Conservation (phyloP, 1,140 invertebrate species). For the Saccostrea cuccullata region DNA sequence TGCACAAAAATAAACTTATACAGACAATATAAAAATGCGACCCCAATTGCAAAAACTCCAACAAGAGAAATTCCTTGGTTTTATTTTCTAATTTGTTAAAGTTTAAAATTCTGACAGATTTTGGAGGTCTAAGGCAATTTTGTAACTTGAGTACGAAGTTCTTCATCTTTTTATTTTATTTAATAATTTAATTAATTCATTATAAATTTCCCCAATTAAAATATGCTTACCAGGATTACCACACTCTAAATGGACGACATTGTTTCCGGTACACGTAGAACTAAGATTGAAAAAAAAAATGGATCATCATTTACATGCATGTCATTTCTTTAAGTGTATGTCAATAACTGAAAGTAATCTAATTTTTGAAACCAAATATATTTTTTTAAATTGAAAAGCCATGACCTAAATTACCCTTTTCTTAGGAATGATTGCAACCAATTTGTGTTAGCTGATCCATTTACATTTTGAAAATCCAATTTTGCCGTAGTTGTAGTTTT, state of each 20-base stretch:
- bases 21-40: too few species aligned
- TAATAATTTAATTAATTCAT: too few species aligned
- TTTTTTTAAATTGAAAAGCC: neutral
- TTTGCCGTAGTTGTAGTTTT: neutral
- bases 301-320: neutral
- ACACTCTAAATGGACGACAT: constrained; percentile 60
- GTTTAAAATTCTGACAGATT: too few species aligned
- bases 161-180: too few species aligned
- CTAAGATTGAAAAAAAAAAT: neutral
- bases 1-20: too few species aligned
- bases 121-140: too few species aligned
- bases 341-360: neutral
- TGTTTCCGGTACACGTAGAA: constrained; percentile 42
- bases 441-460: neutral
- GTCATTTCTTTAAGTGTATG: neutral
- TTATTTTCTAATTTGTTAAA: too few species aligned
- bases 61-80: too few species aligned
- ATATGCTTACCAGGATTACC: constrained; percentile 57
- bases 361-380: neutral
- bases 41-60: too few species aligned
- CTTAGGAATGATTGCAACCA: constrained; percentile 9
- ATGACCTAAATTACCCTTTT: constrained; percentile 9
- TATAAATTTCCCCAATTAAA: too few species aligned
- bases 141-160: too few species aligned
- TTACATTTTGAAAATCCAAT: neutral